These are phyloP conservation scores for Kryptolebias marmoratus DNA, from an alignment of 2,113 vertebrate species.

Conservation along the genomic window DNA sequence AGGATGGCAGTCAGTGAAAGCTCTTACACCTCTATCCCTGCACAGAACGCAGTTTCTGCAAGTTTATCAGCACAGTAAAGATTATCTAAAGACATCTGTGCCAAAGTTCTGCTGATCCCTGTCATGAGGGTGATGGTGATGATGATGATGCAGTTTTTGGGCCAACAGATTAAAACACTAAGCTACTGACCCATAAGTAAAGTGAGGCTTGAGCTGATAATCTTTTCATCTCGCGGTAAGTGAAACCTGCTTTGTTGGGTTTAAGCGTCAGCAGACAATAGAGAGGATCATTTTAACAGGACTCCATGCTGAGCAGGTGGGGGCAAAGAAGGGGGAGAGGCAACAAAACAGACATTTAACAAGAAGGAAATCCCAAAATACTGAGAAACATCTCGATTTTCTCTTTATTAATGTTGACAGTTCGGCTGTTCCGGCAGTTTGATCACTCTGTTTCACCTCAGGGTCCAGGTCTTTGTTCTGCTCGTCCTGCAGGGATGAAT, in stretches of 20 bases:
- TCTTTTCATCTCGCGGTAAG: slow-evolving; percentile 61
- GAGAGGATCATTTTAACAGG: slow-evolving; percentile 48
- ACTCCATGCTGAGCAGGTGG: slow-evolving; percentile 32
- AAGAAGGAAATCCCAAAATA: background rate
- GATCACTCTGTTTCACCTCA: no score
- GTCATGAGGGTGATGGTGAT: slow-evolving; percentile 7
- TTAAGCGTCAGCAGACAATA: slow-evolving; percentile 48
- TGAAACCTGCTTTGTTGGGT: slow-evolving; percentile 70
- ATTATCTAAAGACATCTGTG: slow-evolving; percentile 53
- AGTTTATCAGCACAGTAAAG: slow-evolving; percentile 27
- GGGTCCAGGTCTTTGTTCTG: no score
- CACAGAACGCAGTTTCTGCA: background rate
- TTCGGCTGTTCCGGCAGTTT: no score
- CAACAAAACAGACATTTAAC: no score
- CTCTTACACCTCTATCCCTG: slow-evolving; percentile 4
- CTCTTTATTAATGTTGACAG: background rate
- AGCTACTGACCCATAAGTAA: slow-evolving; percentile 73
- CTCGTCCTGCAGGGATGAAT: no score
- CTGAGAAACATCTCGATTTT: background rate
- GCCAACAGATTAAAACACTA: slow-evolving; percentile 53
- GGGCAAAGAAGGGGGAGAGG: background rate
- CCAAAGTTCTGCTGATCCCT: slow-evolving; percentile 18
- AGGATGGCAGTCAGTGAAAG: slow-evolving; percentile 9
- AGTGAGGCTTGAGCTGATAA: slow-evolving; percentile 71
- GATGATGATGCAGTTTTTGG: slow-evolving; percentile 51